Conservation (phyloP, 2,797 vertebrate genomes). For the Odontamblyopus rebecca region DNA sequence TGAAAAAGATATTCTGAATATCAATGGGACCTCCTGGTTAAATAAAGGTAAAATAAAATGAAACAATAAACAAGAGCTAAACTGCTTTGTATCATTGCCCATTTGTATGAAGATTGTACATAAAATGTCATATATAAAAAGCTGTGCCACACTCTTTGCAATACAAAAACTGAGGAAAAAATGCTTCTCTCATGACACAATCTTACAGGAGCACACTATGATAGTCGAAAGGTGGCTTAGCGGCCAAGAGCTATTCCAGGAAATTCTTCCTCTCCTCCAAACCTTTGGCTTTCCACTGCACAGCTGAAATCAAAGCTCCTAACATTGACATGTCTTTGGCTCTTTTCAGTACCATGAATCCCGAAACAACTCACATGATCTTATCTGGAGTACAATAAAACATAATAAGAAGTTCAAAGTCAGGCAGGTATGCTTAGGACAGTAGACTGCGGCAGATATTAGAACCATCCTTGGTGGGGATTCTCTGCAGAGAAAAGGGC, state of each 20-base stretch:
- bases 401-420: slow-evolving; percentile 54
- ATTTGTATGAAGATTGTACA: too few species aligned
- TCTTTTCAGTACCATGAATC: slow-evolving; percentile 44
- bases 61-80: too few species aligned
- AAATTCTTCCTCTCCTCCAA: slow-evolving; percentile 72
- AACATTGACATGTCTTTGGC: slow-evolving; percentile 48
- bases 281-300: slow-evolving; percentile 59
- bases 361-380: slow-evolving; percentile 57
- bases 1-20: too few species aligned
- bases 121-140: background rate
- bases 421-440: slow-evolving; percentile 35
- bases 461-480: slow-evolving; percentile 27
- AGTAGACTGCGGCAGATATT: slow-evolving; percentile 48
- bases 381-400: slow-evolving; percentile 52
- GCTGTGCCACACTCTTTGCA: slow-evolving; percentile 40
- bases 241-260: slow-evolving; percentile 75
- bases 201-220: slow-evolving; percentile 74
- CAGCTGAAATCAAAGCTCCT: slow-evolving; percentile 53
- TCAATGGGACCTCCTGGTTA: too few species aligned
- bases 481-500: slow-evolving; percentile 62
- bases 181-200: slow-evolving; percentile 72
- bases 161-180: slow-evolving; percentile 66
- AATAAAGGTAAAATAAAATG: too few species aligned
- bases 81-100: too few species aligned
- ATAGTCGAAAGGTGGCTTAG: slow-evolving; percentile 78